Evolutionary conservation across 2,797 vertebrate species (phyloP).

Genomic region (Cynopterus sphinx): DNA sequence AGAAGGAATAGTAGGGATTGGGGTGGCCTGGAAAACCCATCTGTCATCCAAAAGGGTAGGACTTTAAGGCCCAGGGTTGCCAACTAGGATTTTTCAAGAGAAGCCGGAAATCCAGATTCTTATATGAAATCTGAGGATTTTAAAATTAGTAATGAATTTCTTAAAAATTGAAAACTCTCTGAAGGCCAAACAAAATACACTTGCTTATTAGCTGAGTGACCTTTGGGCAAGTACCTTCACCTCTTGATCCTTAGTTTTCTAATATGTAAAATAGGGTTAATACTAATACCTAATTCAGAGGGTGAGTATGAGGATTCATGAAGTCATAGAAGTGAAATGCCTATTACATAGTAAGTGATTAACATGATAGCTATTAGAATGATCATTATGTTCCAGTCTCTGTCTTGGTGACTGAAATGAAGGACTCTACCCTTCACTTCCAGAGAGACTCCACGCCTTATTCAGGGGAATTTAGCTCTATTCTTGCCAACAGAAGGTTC

Average conservation of each 20-base stretch:
- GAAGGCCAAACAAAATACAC: neutral
- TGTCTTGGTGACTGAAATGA: slow-evolving; percentile 36
- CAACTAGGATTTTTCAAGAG: slow-evolving; percentile 23
- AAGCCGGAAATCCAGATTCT: slow-evolving; percentile 27
- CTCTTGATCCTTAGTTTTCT: neutral
- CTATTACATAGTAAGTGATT: slow-evolving; percentile 31
- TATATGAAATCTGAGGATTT: slow-evolving; percentile 26
- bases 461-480: neutral
- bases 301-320: neutral
- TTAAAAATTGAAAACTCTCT: slow-evolving; percentile 22
- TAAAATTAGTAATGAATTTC: neutral
- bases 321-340: slow-evolving; percentile 36
- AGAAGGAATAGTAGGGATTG: neutral
- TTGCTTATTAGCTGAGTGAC: neutral
- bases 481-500: slow-evolving; percentile 25
- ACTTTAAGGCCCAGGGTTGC: neutral
- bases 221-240: slow-evolving; percentile 24
- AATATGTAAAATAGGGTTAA: slow-evolving; percentile 21
- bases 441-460: neutral
- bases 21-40: neutral
- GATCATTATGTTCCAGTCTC: slow-evolving; percentile 42
- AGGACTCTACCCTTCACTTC: slow-evolving; percentile 33
- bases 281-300: neutral
- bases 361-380: slow-evolving; percentile 9
- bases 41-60: neutral